A percentile compares a stretch with the other conserved stretches of the same genome.
Conservation (phyloP, 2,113 vertebrate genomes). For the Myotis lucifugus region DNA sequence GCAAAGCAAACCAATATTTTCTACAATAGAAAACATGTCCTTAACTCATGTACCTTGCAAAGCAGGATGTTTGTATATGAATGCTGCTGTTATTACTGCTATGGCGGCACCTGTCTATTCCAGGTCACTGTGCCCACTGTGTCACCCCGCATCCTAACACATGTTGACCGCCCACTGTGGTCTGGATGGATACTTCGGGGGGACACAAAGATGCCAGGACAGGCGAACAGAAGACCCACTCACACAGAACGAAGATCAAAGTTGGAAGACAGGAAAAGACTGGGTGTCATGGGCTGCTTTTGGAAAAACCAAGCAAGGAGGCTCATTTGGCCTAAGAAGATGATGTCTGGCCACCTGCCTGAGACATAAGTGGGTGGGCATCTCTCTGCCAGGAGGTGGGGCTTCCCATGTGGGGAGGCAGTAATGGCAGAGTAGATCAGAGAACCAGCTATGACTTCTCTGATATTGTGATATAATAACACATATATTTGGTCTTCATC, state of each 20-base stretch:
- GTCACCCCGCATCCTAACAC: neutral
- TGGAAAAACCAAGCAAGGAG: neutral
- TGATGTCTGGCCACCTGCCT: neutral
- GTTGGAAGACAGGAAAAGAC: neutral
- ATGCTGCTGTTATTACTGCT: neutral
- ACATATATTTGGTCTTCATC: neutral
- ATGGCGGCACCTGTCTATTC: accelerated
- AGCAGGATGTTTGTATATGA: neutral
- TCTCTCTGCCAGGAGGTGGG: neutral
- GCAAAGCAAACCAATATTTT: neutral
- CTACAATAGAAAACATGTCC: neutral
- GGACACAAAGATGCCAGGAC: neutral
- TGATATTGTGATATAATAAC: neutral
- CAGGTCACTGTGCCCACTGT: neutral
- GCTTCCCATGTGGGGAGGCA: neutral
- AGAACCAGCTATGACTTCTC: neutral
- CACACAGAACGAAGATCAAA: neutral
- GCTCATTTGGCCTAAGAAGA: neutral
- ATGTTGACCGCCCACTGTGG: neutral
- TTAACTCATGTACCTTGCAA: neutral
- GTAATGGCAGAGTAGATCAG: neutral
- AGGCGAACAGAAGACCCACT: neutral
- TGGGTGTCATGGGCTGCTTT: neutral
- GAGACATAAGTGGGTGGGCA: neutral
- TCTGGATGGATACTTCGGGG: neutral